Conservation (phyloP, 1,140 invertebrate species). For the Drosophila leontia region DNA sequence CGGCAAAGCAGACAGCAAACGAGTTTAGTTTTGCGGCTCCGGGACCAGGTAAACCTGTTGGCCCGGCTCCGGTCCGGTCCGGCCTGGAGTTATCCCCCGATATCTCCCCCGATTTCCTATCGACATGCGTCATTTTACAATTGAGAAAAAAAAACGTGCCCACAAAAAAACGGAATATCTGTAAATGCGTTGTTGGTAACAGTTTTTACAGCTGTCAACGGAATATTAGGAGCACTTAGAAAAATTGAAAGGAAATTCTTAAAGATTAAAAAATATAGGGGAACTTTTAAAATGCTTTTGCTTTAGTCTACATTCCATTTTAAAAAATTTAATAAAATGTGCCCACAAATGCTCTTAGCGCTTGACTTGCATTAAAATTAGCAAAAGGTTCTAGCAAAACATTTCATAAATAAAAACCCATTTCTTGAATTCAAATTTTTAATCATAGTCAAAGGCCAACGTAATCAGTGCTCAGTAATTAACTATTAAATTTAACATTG, state of each 20-base stretch:
- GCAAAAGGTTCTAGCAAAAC: not conserved
- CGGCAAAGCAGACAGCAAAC: constrained; percentile 53
- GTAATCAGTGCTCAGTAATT: too few relatives aligned
- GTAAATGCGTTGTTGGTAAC: constrained; percentile 6
- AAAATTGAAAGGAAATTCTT: not conserved
- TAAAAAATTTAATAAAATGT: too few relatives aligned
- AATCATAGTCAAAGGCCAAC: too few relatives aligned
- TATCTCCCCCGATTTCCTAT: constrained; percentile 14
- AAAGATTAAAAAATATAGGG: not conserved
- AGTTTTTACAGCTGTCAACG: not conserved
- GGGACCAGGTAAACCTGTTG: constrained; percentile 60
- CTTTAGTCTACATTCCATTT: too few relatives aligned
- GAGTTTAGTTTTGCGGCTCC: constrained; percentile 54
- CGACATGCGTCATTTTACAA: constrained; percentile 32
- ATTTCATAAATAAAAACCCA: not conserved
- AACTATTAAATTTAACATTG: too few relatives aligned
- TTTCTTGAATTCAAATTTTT: too few relatives aligned
- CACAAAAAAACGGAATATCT: constrained; percentile 1
- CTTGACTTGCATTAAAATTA: not conserved
- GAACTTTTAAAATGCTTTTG: not conserved
- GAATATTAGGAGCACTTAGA: not conserved
- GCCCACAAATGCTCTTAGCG: too few relatives aligned
- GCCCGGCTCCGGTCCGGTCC: constrained; percentile 35
- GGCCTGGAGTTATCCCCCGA: constrained; percentile 34
- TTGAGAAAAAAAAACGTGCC: constrained; percentile 10